phyloP scores from a whole-genome alignment of 2,113 vertebrate genomes.

The Marmota monax region DNA sequence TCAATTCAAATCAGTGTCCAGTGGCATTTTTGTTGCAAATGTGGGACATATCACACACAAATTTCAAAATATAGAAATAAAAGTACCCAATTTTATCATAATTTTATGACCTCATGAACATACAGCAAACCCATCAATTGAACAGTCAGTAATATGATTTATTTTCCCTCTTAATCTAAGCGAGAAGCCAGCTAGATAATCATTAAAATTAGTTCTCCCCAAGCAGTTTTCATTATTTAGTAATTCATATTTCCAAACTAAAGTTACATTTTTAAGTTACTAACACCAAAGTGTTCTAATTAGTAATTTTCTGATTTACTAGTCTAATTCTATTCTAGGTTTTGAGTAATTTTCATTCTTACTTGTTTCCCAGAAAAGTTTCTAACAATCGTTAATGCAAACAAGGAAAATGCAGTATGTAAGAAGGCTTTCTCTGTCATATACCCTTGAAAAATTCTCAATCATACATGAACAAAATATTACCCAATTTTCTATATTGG shows the following conservation, averaged over 20 bases:
- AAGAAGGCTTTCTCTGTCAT: not conserved
- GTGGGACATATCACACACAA: not conserved
- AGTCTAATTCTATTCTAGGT: not conserved
- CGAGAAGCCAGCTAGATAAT: not conserved
- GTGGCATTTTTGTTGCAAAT: not conserved
- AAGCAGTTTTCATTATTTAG: not conserved
- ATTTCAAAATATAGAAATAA: not conserved
- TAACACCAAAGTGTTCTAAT: not conserved
- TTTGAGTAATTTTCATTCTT: not conserved
- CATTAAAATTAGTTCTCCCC: not conserved
- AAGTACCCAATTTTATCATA: not conserved
- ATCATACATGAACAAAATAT: not conserved
- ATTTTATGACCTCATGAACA: not conserved
- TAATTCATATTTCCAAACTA: not conserved
- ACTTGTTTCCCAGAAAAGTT: not conserved
- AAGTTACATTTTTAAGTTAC: conserved; percentile 13
- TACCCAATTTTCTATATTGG: not conserved
- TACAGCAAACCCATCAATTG: not conserved
- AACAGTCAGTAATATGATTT: not conserved
- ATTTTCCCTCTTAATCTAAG: not conserved
- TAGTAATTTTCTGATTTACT: not conserved
- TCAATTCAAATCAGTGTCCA: not conserved
- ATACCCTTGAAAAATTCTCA: not conserved
- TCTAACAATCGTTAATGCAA: not conserved
- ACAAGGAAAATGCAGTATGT: not conserved